phyloP scores from a whole-genome alignment of 2,113 vertebrate genomes.

The Symphodus melops region DNA sequence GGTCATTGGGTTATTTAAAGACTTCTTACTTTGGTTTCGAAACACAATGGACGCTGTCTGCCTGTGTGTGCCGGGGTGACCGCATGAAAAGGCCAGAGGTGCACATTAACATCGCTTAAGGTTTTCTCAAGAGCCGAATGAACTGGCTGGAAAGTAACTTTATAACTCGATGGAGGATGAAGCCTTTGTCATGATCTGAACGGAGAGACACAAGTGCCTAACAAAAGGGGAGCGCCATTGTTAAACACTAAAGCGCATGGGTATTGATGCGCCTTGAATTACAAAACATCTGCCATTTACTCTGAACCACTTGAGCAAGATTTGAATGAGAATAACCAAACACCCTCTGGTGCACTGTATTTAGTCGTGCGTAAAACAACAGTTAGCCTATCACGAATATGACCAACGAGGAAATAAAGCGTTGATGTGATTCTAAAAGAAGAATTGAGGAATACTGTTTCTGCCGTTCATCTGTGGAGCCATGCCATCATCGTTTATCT shows the following conservation, averaged over 20 bases:
- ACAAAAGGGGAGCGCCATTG: constrained; percentile 82
- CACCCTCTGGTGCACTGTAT: constrained; percentile 61
- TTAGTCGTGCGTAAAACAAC: constrained; percentile 65
- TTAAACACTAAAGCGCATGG: constrained; percentile 80
- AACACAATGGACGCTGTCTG: constrained; percentile 81
- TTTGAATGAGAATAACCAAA: constrained; percentile 82
- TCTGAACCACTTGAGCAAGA: constrained; percentile 72
- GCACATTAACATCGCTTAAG: constrained; percentile 88
- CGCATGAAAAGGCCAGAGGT: constrained; percentile 81
- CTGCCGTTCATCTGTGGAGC: no score
- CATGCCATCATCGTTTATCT: no score
- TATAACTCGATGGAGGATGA: constrained; percentile 87
- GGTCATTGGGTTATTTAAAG: constrained; percentile 82
- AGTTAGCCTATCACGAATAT: constrained; percentile 47
- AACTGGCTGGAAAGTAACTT: constrained; percentile 89
- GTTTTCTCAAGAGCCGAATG: constrained; percentile 85
- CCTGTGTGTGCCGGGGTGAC: constrained; percentile 81
- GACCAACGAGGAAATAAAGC: constrained; percentile 22
- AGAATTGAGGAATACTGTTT: no score
- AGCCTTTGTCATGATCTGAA: constrained; percentile 77
- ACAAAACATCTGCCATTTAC: constrained; percentile 89
- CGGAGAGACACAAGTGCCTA: constrained; percentile 82
- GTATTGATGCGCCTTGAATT: constrained; percentile 85
- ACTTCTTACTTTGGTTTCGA: constrained; percentile 81
- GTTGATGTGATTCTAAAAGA: no score